Conservation (phyloP, 2,113 vertebrate species). For the Heterotis niloticus region DNA sequence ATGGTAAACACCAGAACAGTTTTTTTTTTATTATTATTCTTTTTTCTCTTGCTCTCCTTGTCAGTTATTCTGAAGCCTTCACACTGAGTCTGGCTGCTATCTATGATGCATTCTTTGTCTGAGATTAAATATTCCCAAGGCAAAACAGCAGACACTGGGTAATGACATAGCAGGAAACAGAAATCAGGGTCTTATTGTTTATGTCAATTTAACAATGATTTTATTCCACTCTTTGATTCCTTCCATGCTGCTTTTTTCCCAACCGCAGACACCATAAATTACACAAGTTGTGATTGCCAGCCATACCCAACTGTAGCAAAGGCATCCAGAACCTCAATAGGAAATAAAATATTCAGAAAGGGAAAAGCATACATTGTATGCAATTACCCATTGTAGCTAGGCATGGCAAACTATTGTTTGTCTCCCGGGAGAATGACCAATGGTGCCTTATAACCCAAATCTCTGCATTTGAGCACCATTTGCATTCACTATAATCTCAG, state of each 20-base stretch:
- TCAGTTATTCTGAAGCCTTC: neutral
- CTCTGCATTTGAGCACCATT: no score
- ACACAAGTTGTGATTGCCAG: neutral
- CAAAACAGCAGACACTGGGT: neutral
- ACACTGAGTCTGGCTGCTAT: neutral
- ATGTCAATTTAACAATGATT: conserved; percentile 10
- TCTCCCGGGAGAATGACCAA: no score
- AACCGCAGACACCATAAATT: neutral
- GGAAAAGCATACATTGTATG: neutral
- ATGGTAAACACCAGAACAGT: conserved; percentile 10
- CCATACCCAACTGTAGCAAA: neutral
- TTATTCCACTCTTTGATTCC: conserved; percentile 17
- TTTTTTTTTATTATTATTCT: conserved; percentile 6
- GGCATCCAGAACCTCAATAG: neutral
- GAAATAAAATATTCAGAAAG: neutral
- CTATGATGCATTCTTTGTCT: neutral
- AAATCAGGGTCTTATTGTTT: neutral
- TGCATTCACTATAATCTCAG: no score
- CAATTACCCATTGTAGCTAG: neutral
- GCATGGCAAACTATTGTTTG: no score
- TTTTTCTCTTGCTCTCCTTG: neutral
- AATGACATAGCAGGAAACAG: conserved; percentile 4
- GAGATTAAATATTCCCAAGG: conserved; percentile 1
- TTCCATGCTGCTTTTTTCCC: conserved; percentile 18
- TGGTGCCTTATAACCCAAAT: no score